phyloP scores from a whole-genome alignment of 2,113 vertebrate genomes.

The Sinocyclocheilus anophthalmus region DNA sequence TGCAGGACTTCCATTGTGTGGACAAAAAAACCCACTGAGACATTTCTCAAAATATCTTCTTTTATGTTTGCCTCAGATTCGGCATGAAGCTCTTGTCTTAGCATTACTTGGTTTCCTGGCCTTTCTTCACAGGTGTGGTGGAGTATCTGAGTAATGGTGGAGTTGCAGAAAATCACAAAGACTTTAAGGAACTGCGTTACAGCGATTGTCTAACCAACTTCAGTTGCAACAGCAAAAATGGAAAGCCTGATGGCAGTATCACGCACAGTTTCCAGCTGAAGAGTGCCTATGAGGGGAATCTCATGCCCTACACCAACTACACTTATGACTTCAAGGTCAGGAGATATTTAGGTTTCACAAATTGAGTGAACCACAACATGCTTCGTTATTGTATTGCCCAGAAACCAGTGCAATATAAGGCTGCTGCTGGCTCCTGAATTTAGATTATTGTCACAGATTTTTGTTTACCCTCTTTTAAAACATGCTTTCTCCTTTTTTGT shows the following conservation, averaged over 20 bases:
- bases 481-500: slow-evolving; percentile 8
- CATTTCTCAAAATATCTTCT: not conserved
- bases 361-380: not conserved
- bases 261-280: slow-evolving; percentile 97
- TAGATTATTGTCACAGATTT: not conserved
- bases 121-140: slow-evolving; percentile 85
- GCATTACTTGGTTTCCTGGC: not conserved
- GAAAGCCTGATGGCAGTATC: slow-evolving; percentile 89
- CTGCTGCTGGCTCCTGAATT: not conserved
- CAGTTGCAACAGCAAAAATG: slow-evolving; percentile 92
- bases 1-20: not conserved
- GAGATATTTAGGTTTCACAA: slow-evolving; percentile 17
- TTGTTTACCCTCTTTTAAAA: not conserved
- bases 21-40: not conserved
- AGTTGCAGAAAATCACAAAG: slow-evolving; percentile 98
- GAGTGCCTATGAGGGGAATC: slow-evolving; percentile 95
- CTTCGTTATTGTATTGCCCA: not conserved
- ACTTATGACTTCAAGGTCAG: slow-evolving; percentile 98
- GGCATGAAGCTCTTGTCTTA: not conserved
- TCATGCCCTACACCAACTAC: slow-evolving; percentile 99
- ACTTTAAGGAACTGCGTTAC: slow-evolving; percentile 97
- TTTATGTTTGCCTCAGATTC: not conserved
- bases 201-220: slow-evolving; percentile 98
- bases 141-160: slow-evolving; percentile 96
- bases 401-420: not conserved